These are phyloP conservation scores for Muricea muricata DNA, from an alignment of 92 coral and sea anemone genomes.

Conservation along the genomic window DNA sequence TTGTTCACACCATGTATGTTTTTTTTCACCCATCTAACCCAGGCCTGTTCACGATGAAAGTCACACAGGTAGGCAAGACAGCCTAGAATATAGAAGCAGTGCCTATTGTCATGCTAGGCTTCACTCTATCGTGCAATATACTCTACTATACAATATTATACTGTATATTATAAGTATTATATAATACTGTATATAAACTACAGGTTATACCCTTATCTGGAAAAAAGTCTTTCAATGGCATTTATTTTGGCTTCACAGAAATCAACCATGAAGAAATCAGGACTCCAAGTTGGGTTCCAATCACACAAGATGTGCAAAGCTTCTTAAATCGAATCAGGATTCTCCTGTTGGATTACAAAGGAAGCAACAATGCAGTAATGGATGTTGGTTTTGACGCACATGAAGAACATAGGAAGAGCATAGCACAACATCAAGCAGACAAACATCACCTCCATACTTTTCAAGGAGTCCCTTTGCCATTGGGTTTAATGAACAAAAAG, in stretches of 20 bases:
- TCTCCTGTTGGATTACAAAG: slow-evolving; percentile 54
- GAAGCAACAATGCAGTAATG: slow-evolving; percentile 61
- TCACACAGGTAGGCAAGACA: slow-evolving; percentile 56
- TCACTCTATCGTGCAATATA: too few relatives aligned
- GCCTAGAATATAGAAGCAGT: slow-evolving; percentile 28
- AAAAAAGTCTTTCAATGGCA: slow-evolving; percentile 60
- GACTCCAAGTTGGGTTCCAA: slow-evolving; percentile 69
- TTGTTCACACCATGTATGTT: slow-evolving; percentile 50
- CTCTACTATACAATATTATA: too few relatives aligned
- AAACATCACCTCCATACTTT: slow-evolving; percentile 50
- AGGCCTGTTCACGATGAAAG: slow-evolving; percentile 73
- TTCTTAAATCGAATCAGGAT: slow-evolving; percentile 43
- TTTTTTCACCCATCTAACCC: slow-evolving; percentile 68
- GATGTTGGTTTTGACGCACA: slow-evolving; percentile 64
- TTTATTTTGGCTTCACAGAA: slow-evolving; percentile 52
- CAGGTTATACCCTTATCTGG: slow-evolving; percentile 48
- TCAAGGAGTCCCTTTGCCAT: slow-evolving; percentile 59
- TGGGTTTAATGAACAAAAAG: slow-evolving; percentile 60
- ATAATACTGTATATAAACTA: too few relatives aligned
- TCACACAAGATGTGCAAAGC: slow-evolving; percentile 38
- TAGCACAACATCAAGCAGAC: slow-evolving; percentile 57
- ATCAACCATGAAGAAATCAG: slow-evolving; percentile 59
- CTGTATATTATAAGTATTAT: too few relatives aligned
- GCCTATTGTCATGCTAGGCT: too few relatives aligned
- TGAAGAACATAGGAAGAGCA: slow-evolving; percentile 61